Base-by-base conservation (phyloP, 2,113 vertebrate genomes). In the Passer domesticus region DNA sequence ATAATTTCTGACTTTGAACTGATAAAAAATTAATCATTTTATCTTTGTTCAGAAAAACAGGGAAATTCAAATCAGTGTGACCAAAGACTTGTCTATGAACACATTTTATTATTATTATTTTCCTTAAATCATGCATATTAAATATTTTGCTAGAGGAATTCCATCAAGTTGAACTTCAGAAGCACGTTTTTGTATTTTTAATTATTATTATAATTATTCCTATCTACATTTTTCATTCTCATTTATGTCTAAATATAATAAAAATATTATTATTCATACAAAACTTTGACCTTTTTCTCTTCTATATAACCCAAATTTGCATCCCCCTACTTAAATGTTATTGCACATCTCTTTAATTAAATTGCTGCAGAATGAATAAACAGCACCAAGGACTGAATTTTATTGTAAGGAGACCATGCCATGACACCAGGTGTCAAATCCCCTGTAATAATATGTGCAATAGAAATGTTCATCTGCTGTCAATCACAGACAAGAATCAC, bases 301-400 rank as follows among this genome's bases (percentile, higher is more conserved):
- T 86, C 59, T 67, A 39, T 86, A 44, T 63, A 80, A 94, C 43
- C 41, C 13, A 93, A 53, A 83, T 90, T 73, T 95, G 43, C 73
- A 93, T 86, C 10, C 4, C 3, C 4, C 15, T 83, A 31, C 41
- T 87, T 91, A 87, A 83, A 87, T 33, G 6, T 62, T 80, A 86
- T 46, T 86, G 23, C 37, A 77, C 8, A 39, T 66, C 7, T 80
- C 43, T 85, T 44, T 85, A 79, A 78, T 87, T 90, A 90, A 83
- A 80, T 64, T 62, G n/a, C 69, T 83, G 19, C 24, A 31, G 79
- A 90, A 91, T 88, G 55, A 85, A 92, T 90, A 93, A 94, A 85
- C 28, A 85, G 18, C 21, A 66, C 35, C 37, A 90, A 66, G 43
- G 43, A 35, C 19, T 53, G 49, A 85, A 79, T 90, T 84, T 94